Evolutionary conservation across 1,140 invertebrate genomes (phyloP), one percentile per base, ranked within the genome.

Genomic region (Drosophila tsacasi): DNA sequence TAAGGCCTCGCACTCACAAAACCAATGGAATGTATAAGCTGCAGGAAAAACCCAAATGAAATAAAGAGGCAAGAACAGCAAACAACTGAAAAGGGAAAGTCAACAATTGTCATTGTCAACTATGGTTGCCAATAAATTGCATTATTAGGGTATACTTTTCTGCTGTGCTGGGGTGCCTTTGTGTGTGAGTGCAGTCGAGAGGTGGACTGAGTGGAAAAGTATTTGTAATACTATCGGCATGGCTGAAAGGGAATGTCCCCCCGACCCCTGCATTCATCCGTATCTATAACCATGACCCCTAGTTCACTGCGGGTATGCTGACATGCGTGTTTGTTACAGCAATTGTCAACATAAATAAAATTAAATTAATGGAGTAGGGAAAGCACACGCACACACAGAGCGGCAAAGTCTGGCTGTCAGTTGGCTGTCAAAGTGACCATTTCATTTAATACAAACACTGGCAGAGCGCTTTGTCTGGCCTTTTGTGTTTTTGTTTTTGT

Each of bases 271-370:
- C 54, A 57, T 57, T 57, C 37, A 25, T 12, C 9, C 12, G 19
- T 7, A 68, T 50, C 57, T 52, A 32, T 72, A 71, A 52, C 67
- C 71, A 60, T 39, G 44, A 27, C 54, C 71, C 46, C 23, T 74
- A n/a, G 68, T 52, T 74, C 52, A 44, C 46, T 57, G 23, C 49
- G 37, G 71, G 57, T 61, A 49, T 71, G 44, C 64, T 42, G 61
- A 49, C 52, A 65, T 68, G 68, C 50, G 49, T 78, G 71, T 91
- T 69, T 82, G 76, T 86, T 77, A 64, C 62, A 80, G 65, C 80
- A 83, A 91, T 91, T 81, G 86, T 87, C 83, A 87, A 83, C 87
- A 91, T 91, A 91, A 91, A 91, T 91, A 91, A 91, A 91, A 91
- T 91, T 83, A 91, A 91, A 86, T 83, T 73, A 74, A 61, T 71